phyloP scores from a whole-genome alignment of 2,113 vertebrate genomes.

The Chitala chitala region DNA sequence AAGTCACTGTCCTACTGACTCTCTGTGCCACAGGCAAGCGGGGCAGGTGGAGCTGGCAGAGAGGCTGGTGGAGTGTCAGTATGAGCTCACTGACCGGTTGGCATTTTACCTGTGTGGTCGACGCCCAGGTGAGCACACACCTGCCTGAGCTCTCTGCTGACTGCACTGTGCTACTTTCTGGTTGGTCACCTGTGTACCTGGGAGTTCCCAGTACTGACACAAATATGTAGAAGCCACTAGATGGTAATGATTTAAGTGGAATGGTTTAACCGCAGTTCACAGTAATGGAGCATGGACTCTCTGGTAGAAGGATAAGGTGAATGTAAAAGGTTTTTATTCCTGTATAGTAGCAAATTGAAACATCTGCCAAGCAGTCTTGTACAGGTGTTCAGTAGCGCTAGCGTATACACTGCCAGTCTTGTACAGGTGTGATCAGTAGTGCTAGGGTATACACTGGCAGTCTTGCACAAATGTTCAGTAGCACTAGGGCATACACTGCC shows the following conservation, averaged over 20 bases:
- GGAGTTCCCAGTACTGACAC: not conserved
- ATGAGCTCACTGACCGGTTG: conserved; percentile 91
- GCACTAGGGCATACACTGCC: too few relatives aligned
- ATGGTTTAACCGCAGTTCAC: too few relatives aligned
- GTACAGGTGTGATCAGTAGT: too few relatives aligned
- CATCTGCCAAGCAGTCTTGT: not conserved
- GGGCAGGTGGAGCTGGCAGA: conserved; percentile 91
- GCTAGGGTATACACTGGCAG: too few relatives aligned
- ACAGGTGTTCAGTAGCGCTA: not conserved
- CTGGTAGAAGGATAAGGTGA: too few relatives aligned
- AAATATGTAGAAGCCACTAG: not conserved
- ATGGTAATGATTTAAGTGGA: too few relatives aligned
- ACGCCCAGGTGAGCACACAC: conserved; percentile 77
- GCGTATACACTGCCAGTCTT: too few relatives aligned
- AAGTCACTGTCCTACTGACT: not conserved
- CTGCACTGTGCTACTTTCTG: not conserved
- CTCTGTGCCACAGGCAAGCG: conserved; percentile 76
- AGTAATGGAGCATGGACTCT: too few relatives aligned
- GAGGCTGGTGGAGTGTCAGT: conserved; percentile 94
- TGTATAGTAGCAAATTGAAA: not conserved
- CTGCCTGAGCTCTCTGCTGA: not conserved
- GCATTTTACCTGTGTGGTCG: conserved; percentile 95
- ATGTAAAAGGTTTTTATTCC: too few relatives aligned
- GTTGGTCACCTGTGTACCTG: not conserved
- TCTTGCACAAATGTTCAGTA: too few relatives aligned